Evolutionary conservation across 2,113 vertebrate species (phyloP).

Genomic region (Indicator indicator): DNA sequence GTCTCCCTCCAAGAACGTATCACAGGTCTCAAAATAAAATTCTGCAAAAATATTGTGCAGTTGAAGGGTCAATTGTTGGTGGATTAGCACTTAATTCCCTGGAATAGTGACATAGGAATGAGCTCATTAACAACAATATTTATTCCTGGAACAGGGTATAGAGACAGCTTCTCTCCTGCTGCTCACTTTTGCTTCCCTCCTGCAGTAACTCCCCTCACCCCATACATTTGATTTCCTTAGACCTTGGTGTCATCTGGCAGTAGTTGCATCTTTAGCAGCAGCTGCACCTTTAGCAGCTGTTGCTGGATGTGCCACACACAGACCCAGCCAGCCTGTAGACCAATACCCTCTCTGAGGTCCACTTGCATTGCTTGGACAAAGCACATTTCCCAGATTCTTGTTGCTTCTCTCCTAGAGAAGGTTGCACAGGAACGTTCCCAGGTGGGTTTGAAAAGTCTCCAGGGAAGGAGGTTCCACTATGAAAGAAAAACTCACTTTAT

Average conservation of each 20-base stretch:
- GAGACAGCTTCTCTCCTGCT: slow-evolving; percentile 43
- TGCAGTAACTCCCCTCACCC: neutral
- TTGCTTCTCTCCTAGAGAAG: neutral
- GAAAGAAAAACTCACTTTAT: neutral
- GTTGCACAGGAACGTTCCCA: too few species aligned
- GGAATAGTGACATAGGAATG: slow-evolving; percentile 41
- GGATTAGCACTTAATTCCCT: slow-evolving; percentile 49
- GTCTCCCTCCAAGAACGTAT: neutral
- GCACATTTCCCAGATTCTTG: neutral
- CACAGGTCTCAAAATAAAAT: neutral
- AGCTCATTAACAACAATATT: slow-evolving; percentile 71
- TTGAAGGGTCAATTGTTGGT: slow-evolving; percentile 52
- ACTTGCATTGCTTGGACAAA: neutral
- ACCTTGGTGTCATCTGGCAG: slow-evolving; percentile 26
- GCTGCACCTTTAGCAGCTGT: slow-evolving; percentile 10
- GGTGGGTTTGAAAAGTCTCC: too few species aligned
- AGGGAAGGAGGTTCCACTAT: neutral
- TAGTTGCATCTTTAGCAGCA: neutral
- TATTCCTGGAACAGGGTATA: slow-evolving; percentile 44
- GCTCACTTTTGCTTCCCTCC: slow-evolving; percentile 54
- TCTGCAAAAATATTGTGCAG: slow-evolving; percentile 47
- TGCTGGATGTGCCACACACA: slow-evolving; percentile 22
- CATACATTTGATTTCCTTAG: slow-evolving; percentile 14
- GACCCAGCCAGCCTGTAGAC: neutral
- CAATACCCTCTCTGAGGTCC: neutral